Conservation (phyloP, 2,888 invertebrate genomes). For the Taphrorychus bicolor region DNA sequence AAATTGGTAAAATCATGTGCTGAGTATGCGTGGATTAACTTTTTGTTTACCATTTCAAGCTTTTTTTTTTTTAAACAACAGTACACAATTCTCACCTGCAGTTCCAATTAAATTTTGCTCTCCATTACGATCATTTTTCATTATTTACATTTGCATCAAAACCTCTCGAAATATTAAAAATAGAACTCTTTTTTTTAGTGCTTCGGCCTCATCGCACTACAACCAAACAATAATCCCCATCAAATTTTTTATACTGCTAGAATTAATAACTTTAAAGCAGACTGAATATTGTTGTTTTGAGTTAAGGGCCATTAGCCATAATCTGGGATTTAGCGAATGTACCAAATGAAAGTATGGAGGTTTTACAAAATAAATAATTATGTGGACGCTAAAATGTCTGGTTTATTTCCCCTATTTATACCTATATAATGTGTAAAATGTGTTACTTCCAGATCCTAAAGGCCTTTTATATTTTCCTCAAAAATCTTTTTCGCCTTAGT, state of each 20-base stretch:
- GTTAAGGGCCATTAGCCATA: not conserved
- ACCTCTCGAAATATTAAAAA: not conserved
- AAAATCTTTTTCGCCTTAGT: too few species aligned
- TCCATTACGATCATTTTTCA: not conserved
- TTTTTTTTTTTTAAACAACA: not conserved
- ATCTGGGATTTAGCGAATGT: not conserved
- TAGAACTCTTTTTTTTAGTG: not conserved
- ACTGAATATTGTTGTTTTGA: not conserved
- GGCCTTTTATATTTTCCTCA: too few species aligned
- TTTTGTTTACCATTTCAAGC: not conserved
- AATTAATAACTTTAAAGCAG: not conserved
- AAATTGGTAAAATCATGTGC: slow-evolving; percentile 3
- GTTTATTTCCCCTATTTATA: too few species aligned
- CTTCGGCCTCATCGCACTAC: not conserved
- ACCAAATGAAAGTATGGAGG: not conserved
- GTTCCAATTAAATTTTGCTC: not conserved
- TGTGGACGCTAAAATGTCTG: too few species aligned
- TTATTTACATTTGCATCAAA: not conserved
- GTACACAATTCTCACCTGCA: not conserved
- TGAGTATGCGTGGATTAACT: not conserved
- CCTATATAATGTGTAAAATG: too few species aligned
- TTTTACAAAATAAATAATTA: too few species aligned
- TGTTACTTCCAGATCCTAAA: too few species aligned
- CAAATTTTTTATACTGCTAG: not conserved
- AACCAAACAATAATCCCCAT: not conserved